phyloP scores from a whole-genome alignment of 2,888 invertebrate genomes.

The Lamellibrachia columna region DNA sequence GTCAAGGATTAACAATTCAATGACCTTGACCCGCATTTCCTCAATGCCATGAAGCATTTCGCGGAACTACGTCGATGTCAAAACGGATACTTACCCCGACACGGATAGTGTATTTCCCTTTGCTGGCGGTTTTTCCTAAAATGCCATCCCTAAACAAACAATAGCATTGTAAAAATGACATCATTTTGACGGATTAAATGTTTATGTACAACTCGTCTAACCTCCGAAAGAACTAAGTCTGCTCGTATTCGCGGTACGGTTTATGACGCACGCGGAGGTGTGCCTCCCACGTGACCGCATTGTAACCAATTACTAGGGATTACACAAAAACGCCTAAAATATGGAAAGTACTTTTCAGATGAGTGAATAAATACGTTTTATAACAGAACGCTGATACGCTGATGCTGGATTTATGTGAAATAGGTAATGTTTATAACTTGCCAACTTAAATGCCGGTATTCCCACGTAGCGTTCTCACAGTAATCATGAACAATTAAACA shows the following conservation, averaged over 20 bases:
- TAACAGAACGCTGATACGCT: neutral
- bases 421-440: neutral
- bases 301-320: neutral
- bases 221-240: neutral
- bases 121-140: neutral
- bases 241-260: neutral
- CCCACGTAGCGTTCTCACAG: neutral
- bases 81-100: neutral
- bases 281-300: slow-evolving; percentile 10
- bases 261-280: slow-evolving; percentile 16
- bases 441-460: neutral
- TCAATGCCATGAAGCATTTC: neutral
- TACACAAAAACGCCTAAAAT: neutral
- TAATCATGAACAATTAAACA: too few species aligned
- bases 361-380: neutral
- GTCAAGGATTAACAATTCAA: neutral
- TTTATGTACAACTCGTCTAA: slow-evolving; percentile 5
- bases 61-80: slow-evolving; percentile 10
- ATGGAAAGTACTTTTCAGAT: neutral
- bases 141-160: neutral
- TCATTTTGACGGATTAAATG: neutral
- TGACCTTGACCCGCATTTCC: slow-evolving; percentile 1
- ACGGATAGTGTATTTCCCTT: neutral
- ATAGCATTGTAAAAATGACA: slow-evolving; percentile 1
- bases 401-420: neutral